Base-by-base conservation (phyloP, 2,888 invertebrate genomes). In the Sarcophaga carnaria region DNA sequence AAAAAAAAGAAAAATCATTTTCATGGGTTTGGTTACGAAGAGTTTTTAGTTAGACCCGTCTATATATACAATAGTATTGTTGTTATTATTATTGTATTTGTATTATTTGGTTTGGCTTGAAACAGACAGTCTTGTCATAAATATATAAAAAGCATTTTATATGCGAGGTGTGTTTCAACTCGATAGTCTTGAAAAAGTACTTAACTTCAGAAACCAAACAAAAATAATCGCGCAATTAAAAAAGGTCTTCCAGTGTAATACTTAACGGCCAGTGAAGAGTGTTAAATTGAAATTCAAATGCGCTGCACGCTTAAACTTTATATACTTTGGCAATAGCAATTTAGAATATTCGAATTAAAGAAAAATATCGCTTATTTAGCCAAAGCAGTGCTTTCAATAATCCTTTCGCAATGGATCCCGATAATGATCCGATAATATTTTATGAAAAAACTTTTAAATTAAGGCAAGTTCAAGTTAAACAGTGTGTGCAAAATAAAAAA, bases 371-470 rank as follows among this genome's bases (percentile, higher is more conserved):
- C 14, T 4, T 4, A 14, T 0, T 54, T 54, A 14, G 14, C 0
- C 54, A 54, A 54, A 54, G 14, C 14, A 14, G 54, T 54, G 3
- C 2, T 54, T 14, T 14, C 14, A 54, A 54, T 54, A 67, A 81
- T 69, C 45, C n/a, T 70, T 69, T 47, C 74, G 78, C 66, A 22
- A 92, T 92, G 92, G 92, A 92, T 90, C 92, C 92, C 63, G 90
- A 92, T 59, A 92, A 92, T 75, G 91, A 92, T 88, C 89, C 90
- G 27, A 91, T 91, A 82, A 90, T 92, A 17, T 91, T 92, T 89
- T 92, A 92, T 88, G 92, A 92, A 64, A 86, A 88, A 78, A 80
- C 64, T 4, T 88, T 89, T 72, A 79, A 84, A n/a, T 22, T 85
- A 62, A 85, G 83, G 86, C 83, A 88, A 88, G 85, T 83, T 64